phyloP scores from a whole-genome alignment of 1,140 invertebrate genomes.

The Drosophila ficusphila region DNA sequence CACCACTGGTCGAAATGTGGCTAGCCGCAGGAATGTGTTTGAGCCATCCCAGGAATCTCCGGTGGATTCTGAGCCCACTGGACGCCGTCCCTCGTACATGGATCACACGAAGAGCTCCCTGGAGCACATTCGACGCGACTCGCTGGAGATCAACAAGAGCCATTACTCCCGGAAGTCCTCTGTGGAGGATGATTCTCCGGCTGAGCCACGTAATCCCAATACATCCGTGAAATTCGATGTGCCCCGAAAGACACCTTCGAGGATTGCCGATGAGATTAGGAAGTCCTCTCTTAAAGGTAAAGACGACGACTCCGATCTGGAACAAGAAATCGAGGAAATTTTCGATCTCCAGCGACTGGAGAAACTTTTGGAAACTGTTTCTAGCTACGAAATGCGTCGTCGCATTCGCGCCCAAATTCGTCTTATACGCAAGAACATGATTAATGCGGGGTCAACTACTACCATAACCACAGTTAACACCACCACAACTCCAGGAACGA shows the following conservation, averaged over 20 bases:
- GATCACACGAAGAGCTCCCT: conserved; percentile 81
- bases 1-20: conserved; percentile 53
- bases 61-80: conserved; percentile 3
- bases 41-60: conserved; percentile 25
- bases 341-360: conserved; percentile 89
- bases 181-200: conserved; percentile 49
- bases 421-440: conserved; percentile 86
- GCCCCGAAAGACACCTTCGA: conserved; percentile 40
- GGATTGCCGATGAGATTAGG: conserved; percentile 52
- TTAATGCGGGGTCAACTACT: conserved; percentile 48
- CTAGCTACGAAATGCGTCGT: conserved; percentile 89
- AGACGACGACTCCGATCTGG: conserved; percentile 28
- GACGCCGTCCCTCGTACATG: conserved; percentile 81
- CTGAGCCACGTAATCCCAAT: conserved; percentile 71
- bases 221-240: conserved; percentile 87
- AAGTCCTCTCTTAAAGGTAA: conserved; percentile 12
- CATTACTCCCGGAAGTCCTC: conserved; percentile 76
- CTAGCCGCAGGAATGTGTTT: conserved; percentile 72
- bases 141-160: conserved; percentile 76
- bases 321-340: conserved; percentile 88
- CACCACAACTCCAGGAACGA: conserved; percentile 25
- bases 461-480: conserved; percentile 33
- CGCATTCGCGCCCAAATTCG: conserved; percentile 90
- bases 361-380: conserved; percentile 89
- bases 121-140: conserved; percentile 80